These are phyloP conservation scores for Meloe dianella DNA, from an alignment of 2,888 invertebrate species.

Conservation along the genomic window DNA sequence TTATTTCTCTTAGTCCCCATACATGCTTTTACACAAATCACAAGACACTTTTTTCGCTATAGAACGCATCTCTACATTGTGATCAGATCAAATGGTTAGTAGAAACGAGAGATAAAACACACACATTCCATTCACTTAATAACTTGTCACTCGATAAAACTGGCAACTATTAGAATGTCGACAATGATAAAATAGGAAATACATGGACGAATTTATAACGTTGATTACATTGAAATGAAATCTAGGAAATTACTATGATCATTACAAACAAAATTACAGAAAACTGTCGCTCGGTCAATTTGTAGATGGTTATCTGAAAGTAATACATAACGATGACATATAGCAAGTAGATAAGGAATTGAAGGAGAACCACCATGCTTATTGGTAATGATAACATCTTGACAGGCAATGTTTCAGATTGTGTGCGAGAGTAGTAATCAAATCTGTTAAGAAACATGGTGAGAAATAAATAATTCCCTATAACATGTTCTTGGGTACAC, in stretches of 20 bases:
- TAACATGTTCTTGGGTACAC: constrained; percentile 17
- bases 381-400: constrained; percentile 34
- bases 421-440: constrained; percentile 33
- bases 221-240: not conserved
- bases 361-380: constrained; percentile 31
- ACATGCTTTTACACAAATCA: constrained; percentile 44
- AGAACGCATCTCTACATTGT: constrained; percentile 4
- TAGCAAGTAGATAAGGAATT: constrained; percentile 33
- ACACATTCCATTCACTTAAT: constrained; percentile 22
- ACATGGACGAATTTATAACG: not conserved
- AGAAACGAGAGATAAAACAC: constrained; percentile 18
- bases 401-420: constrained; percentile 39
- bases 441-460: constrained; percentile 13
- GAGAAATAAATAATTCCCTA: constrained; percentile 24
- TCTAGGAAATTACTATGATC: not conserved
- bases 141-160: constrained; percentile 14
- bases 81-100: constrained; percentile 24
- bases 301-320: not conserved
- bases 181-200: not conserved
- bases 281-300: not conserved
- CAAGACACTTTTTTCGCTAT: constrained; percentile 32
- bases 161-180: constrained; percentile 1
- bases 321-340: constrained; percentile 31
- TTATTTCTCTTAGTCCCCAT: constrained; percentile 41
- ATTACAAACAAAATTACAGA: not conserved